Base-by-base conservation (phyloP, 2,113 vertebrate genomes). In the Chroicocephalus ridibundus region DNA sequence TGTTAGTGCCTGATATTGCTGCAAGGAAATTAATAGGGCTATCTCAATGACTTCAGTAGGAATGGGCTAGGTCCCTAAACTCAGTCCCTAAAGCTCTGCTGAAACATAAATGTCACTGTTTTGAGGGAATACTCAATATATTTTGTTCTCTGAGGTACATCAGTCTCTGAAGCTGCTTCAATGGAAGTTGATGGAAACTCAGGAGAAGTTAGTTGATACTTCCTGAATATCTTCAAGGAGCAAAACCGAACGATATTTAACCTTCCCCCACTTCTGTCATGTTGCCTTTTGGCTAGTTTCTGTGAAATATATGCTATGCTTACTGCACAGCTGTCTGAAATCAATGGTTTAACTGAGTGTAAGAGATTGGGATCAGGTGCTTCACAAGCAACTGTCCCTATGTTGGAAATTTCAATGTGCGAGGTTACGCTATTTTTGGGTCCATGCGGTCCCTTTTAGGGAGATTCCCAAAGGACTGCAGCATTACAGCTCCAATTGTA, bases 61-160 rank as follows among this genome's bases (percentile, higher is more conserved):
- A 78, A 83, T 16, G 32, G 60, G 8, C 31, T 82, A 62, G 75
- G 36, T 61, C 77, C 64, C 69, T 75, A 66, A 92, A 74, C 51
- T 60, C 75, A 65, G 64, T 88, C 72, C 42, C 72, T 75, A 86
- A 92, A 79, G 83, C 77, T 79, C 88, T 91, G 32, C 44, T 78
- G 44, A 86, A 94, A 84, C 49, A 88, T 77, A 89, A 86, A 86
- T 72, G 40, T 84, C 90, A 79, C 38, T 84, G 40, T 92, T 95
- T 83, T 94, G 76, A 93, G 86, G 52, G 70, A 94, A 86, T 55
- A 92, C 24, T 71, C 86, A 64, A 86, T 84, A 78, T 90, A 80
- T 90, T 96, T 86, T 91, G 42, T 36, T 62, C 76, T 88, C 86
- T 76, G 55, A 78, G 94, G 83, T 78, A 75, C 47, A 75, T 31